Evolutionary conservation across 2,113 vertebrate species (phyloP), one percentile per base, ranked within the genome.

Genomic region (Rhabdornis inornatus): DNA sequence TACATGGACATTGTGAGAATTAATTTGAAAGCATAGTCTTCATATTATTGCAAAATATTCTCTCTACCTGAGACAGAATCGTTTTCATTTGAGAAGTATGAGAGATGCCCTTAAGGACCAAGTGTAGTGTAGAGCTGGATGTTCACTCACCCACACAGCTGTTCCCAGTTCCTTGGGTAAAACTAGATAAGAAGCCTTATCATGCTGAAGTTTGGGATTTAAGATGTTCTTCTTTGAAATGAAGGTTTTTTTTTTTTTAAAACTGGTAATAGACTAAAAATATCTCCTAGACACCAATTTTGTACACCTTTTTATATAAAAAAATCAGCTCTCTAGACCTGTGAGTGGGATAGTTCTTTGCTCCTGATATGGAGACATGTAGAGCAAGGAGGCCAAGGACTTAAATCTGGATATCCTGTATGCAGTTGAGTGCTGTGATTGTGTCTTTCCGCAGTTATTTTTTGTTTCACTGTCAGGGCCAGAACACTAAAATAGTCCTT

Each of bases 341-440:
- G 8, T 28, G 7, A 60, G 17, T 27, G 19, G 15, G 30, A 9
- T 71, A 59, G 57, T 80, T 93, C 31, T 72, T 92, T 94, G 37
- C 39, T 87, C 15, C 23, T 72, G 37, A 22, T 76, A 25, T 1
- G 9, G 14, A 71, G 25, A 65, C 10, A 35, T 13, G 13, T 7
- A 84, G 19, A 78, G 25, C 47, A 47, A 79, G 25, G 57, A 94
- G 21, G 19, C 39, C 63, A 86, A n/a, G 64, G 64, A 59, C 64
- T 92, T 94, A 83, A 92, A 81, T 90, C 21, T 77, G 90, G 86
- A 89, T 94, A 89, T 93, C 92, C 86, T 94, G 79, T 78, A 70
- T 92, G 27, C 35, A 82, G 3, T 49, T 2, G 3, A 80, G 59
- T 83, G 47, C 64, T 92, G 47, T 70, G 89, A 81, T 91, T 89